Evolutionary conservation across 1,140 invertebrate genomes (phyloP).

Genomic region (Zaprionus kolodkinae): DNA sequence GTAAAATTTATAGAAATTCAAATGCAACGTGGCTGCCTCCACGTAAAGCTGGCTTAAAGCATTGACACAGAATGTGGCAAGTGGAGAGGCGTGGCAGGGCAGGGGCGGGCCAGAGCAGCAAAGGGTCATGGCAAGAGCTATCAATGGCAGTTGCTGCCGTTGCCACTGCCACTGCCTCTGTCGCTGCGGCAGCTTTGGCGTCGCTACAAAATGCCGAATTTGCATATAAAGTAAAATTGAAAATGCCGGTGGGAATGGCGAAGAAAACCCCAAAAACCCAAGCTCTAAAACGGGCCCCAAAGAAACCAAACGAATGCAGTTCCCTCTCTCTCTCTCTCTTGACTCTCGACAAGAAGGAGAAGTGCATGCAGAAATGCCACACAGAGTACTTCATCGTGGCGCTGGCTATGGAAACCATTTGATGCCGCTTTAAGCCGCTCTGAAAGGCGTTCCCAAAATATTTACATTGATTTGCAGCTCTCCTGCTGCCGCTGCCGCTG

Average conservation of each 20-base stretch:
- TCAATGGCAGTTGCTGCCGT: constrained; percentile 64
- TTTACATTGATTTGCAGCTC: constrained; percentile 75
- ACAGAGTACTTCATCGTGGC: constrained; percentile 32
- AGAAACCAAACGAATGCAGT: constrained; percentile 62
- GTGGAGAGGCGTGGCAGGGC: background rate
- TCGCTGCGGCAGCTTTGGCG: constrained; percentile 26
- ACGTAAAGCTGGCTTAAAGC: constrained; percentile 74
- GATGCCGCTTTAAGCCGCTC: constrained; percentile 53
- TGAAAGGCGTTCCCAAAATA: constrained; percentile 62
- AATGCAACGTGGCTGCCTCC: constrained; percentile 55
- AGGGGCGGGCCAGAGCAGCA: too few relatives aligned
- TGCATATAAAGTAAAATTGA: constrained; percentile 83
- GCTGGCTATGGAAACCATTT: constrained; percentile 19
- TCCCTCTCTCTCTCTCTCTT: constrained; percentile 28
- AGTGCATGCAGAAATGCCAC: constrained; percentile 42
- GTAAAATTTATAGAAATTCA: constrained; percentile 80
- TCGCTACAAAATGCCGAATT: constrained; percentile 80
- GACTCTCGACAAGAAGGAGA: constrained; percentile 1
- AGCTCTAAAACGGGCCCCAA: constrained; percentile 40
- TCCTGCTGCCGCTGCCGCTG: constrained; percentile 10
- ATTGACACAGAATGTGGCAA: constrained; percentile 28
- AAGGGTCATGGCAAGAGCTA: constrained; percentile 46
- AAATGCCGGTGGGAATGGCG: constrained; percentile 69
- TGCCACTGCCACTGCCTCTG: constrained; percentile 45
- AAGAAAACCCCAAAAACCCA: constrained; percentile 34